phyloP scores from a whole-genome alignment of 2,888 invertebrate genomes.

The Maniola hyperantus region DNA sequence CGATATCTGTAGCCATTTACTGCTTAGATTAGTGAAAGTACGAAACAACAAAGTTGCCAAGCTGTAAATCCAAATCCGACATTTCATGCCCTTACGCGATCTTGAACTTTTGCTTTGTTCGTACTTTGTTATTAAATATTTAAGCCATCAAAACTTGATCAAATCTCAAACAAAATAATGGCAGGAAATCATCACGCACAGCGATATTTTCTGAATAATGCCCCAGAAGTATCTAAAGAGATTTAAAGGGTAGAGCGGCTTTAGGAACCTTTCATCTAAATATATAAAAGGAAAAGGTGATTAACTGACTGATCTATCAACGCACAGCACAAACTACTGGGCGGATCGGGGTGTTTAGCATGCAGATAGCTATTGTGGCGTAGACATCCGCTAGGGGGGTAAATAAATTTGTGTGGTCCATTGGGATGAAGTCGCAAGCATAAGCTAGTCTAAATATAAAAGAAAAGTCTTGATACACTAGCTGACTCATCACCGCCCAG shows the following conservation, averaged over 20 bases:
- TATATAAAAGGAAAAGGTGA: neutral
- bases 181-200: neutral
- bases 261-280: neutral
- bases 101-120: constrained; percentile 8
- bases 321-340: no score
- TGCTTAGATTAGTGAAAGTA: neutral
- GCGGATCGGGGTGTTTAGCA: no score
- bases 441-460: no score
- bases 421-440: no score
- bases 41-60: neutral
- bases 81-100: constrained; percentile 1
- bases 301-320: no score
- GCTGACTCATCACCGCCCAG: no score
- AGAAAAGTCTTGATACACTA: no score
- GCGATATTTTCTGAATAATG: neutral
- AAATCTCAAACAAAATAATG: constrained; percentile 8
- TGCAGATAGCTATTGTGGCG: no score
- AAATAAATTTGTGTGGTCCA: no score
- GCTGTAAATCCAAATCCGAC: neutral
- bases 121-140: constrained; percentile 9
- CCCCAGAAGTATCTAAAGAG: neutral
- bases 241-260: constrained; percentile 1
- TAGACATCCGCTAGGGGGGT: no score
- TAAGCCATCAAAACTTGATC: constrained; percentile 10
- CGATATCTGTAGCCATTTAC: no score